phyloP scores from a whole-genome alignment of 2,888 invertebrate species.

The Nephrotoma appendiculata region DNA sequence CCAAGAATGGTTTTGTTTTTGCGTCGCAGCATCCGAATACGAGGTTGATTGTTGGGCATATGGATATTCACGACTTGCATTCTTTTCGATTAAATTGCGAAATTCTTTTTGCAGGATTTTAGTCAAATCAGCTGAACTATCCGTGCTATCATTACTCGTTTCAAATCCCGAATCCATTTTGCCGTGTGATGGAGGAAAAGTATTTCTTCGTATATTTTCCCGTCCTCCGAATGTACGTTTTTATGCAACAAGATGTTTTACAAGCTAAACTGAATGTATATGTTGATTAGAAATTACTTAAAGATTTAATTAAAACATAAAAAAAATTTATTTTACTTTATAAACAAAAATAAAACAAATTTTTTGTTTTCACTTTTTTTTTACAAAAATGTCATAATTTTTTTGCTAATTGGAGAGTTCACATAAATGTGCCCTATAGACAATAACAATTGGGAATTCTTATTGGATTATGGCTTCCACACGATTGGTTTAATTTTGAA shows the following conservation, averaged over 20 bases:
- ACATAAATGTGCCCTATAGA: not conserved
- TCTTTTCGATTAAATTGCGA: slow-evolving; percentile 1
- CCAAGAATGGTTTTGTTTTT: not conserved
- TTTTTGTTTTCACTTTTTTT: not conserved
- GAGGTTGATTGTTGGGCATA: not conserved
- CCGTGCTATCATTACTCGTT: slow-evolving; percentile 57
- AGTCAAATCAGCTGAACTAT: slow-evolving; percentile 25
- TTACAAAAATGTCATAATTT: not conserved
- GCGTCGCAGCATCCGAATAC: not conserved
- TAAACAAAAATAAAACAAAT: not conserved
- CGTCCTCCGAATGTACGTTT: not conserved
- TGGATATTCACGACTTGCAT: not conserved
- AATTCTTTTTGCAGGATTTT: not conserved
- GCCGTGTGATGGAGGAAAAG: too few species aligned
- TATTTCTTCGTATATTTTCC: not conserved
- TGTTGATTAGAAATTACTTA: not conserved
- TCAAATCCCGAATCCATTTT: slow-evolving; percentile 51
- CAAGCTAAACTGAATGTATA: not conserved
- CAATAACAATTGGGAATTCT: not conserved
- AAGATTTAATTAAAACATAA: not conserved
- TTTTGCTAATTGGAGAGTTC: not conserved
- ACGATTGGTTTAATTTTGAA: not conserved
- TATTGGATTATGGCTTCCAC: not conserved
- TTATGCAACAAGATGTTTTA: not conserved
- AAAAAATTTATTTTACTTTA: not conserved